Percentiles rank a stretch among this genome's conserved stretches.
These are phyloP conservation scores for Pseudococcus jackbeardsleyi DNA, from an alignment of 2,888 invertebrate genomes.

Conservation along the genomic window DNA sequence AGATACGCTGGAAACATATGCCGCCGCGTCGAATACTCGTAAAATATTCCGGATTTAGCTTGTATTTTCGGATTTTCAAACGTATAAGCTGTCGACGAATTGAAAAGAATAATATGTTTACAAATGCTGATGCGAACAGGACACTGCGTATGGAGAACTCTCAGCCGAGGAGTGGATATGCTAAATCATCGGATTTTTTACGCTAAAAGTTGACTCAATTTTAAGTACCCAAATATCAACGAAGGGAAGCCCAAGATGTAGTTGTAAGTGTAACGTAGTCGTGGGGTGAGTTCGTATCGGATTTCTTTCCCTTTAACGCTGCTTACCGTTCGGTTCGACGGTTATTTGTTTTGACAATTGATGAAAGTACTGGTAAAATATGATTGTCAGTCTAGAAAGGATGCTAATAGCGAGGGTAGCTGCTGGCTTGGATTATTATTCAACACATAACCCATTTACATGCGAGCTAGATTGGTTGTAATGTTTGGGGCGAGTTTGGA, in stretches of 20 bases:
- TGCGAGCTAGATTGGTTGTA: too few species aligned
- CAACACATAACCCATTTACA: neutral
- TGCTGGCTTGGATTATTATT: neutral
- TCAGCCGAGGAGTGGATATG: neutral
- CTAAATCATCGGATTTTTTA: constrained; percentile 44
- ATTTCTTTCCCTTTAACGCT: constrained; percentile 10
- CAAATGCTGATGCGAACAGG: constrained; percentile 3
- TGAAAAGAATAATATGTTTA: constrained; percentile 48
- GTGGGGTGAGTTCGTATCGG: constrained; percentile 5
- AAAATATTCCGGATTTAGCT: constrained; percentile 44
- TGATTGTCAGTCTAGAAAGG: neutral
- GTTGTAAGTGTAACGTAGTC: neutral
- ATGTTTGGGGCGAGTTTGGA: too few species aligned
- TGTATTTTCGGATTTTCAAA: constrained; percentile 31
- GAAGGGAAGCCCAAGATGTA: neutral
- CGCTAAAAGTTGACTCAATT: constrained; percentile 25
- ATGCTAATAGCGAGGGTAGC: neutral
- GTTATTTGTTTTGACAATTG: constrained; percentile 10
- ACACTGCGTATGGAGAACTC: neutral
- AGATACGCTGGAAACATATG: constrained; percentile 24
- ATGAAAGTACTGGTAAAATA: constrained; percentile 10
- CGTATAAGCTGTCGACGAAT: constrained; percentile 42
- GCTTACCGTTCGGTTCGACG: neutral
- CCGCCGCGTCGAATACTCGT: constrained; percentile 13
- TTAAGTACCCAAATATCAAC: constrained; percentile 7